Base-by-base conservation (phyloP, 2,797 vertebrate species). In the Dallia pectoralis region DNA sequence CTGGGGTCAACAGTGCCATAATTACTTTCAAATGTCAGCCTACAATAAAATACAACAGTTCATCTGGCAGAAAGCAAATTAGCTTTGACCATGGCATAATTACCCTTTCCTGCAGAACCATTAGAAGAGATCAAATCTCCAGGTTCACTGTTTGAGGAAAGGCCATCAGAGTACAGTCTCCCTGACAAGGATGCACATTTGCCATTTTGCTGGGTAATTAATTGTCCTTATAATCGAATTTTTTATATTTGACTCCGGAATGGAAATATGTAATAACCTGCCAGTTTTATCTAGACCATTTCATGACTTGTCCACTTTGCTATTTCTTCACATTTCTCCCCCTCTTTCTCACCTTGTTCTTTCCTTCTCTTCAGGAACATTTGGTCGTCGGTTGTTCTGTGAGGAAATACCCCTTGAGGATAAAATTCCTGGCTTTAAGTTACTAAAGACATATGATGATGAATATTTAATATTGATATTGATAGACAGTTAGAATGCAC, bases 41-140 rank as follows among this genome's bases (percentile, higher is more conserved):
- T 95, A 98, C 97, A 98, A 99, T 99, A 99, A 99, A 99, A 99
- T 98, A 99, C 97, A 99, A 99, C 97, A 99, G 97, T 99, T 99
- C 97, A 99, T 99, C 97, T 99, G 97, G 96, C 97, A 98, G 97
- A 99, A 98, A 99, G 96, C 97, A 99, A 99, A 99, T 99, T 98
- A 99, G 97, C 97, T 99, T 99, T 99, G 97, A 99, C 97, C 97
- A 98, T 96, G 95, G 96, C 92, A 94, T 99, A 98, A 99, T 99
- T 99, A 99, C 97, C 97, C 97, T 99, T 99, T 99, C 96, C 96
- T 96, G 91, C 95, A 96, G 96, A 96, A 96, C 96, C 96, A 98
- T 99, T 99, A 99, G 96, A 96, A 96, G 96, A 99, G 96, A 99
- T 99, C 97, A 99, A 97, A 99, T 99, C 97, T 97, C 96, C 96